These are phyloP conservation scores for Adoxophyes honmai DNA, from an alignment of 1,140 invertebrate genomes.

Conservation along the genomic window DNA sequence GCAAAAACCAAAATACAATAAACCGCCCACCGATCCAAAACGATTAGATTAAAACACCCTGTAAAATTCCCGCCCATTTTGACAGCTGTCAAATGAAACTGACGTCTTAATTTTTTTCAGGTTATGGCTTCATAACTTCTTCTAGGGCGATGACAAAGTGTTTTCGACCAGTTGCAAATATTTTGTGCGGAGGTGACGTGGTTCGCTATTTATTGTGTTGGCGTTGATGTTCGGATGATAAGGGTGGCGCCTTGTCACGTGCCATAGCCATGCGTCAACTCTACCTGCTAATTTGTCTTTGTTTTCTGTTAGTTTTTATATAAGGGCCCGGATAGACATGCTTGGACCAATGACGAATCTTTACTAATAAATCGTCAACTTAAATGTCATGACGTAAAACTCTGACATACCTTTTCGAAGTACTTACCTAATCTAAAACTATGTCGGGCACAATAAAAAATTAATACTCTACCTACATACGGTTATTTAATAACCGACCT, in stretches of 20 bases:
- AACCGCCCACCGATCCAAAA: constrained; percentile 1
- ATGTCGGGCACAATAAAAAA: no score
- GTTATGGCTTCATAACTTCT: constrained; percentile 17
- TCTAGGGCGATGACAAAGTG: constrained; percentile 16
- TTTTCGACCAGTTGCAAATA: constrained; percentile 19
- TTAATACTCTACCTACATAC: no score
- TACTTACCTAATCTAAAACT: no score
- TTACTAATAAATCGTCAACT: no score
- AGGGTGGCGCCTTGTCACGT: constrained; percentile 10
- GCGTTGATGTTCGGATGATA: not conserved
- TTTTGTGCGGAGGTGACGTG: constrained; percentile 17
- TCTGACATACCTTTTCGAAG: no score
- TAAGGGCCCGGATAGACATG: no score
- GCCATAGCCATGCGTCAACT: constrained; percentile 8
- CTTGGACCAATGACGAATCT: no score
- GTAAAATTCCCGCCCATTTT: constrained; percentile 24
- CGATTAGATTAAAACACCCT: not conserved
- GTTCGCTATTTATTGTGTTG: not conserved
- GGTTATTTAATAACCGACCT: no score
- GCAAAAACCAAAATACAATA: not conserved
- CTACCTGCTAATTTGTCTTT: constrained; percentile 15
- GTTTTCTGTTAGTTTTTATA: no score
- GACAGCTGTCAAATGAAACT: constrained; percentile 24
- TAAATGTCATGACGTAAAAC: no score
- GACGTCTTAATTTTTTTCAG: no score